Base-by-base conservation (phyloP, 2,888 invertebrate species). In the Celastrina argiolus region DNA sequence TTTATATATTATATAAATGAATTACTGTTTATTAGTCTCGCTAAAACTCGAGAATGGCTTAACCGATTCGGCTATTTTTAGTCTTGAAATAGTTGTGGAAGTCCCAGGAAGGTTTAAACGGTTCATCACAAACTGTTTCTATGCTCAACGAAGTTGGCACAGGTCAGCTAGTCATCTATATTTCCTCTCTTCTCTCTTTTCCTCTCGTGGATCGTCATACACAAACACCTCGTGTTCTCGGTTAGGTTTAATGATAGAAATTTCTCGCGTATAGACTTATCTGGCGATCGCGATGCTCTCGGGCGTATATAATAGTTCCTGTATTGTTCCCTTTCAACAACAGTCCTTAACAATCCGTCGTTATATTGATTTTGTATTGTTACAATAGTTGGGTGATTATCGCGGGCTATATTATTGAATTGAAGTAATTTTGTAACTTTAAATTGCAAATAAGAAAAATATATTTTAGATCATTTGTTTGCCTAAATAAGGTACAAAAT, bases 261-360 rank as follows among this genome's bases (percentile, higher is more conserved):
- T 72, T 69, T 68, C 68, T 66, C 69, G 63, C 69, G 68, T 64
- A 16, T 42, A 61, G 68, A 71, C 66, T 68, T 69, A 72, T 69
- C 71, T 68, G 36, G 66, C 64, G 71, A 66, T 72, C 69, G 67
- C 69, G 69, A 70, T 71, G 67, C 63, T 66, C 67, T 67, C 68
- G 67, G 56, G 31, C 58, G 72, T n/a, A n/a, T n/a, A n/a, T n/a
- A 70, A 71, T 71, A 70, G 71, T 71, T 69, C 65, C 58, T 22
- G 63, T 71, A 72, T 71, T 73, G 72, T 71, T 69, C 68, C 71
- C 66, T 51, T 65, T 68, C 63, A 71, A 72, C 73, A 71, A 63
- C 68, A 69, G 65, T 67, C 70, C 63, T 70, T 69, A 69, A 72
- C 71, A 70, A 69, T 70, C 69, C 71, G 70, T 71, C 67, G 70